Conservation (phyloP, 2,113 vertebrate species). For the Butastur rufipennis region DNA sequence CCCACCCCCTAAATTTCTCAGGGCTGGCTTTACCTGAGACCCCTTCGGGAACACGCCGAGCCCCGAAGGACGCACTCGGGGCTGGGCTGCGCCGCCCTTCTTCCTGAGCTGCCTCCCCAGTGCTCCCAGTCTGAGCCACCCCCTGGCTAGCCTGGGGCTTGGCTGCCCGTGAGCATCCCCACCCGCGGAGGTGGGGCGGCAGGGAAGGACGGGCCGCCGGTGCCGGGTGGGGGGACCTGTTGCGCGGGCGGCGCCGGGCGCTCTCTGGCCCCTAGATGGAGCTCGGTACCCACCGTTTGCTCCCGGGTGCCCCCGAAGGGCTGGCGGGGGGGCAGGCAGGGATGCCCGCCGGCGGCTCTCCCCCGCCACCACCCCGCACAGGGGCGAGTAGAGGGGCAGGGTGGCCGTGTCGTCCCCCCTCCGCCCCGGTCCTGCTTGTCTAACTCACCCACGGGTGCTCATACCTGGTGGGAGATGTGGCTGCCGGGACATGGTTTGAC, state of each 20-base stretch:
- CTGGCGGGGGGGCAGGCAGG: too few relatives aligned
- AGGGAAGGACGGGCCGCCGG: fast-evolving
- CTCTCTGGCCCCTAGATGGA: constrained; percentile 39
- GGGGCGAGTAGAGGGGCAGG: too few relatives aligned
- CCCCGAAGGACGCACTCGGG: background rate
- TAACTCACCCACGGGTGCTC: background rate
- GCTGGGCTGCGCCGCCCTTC: background rate
- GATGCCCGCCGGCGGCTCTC: background rate
- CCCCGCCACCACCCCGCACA: fast-evolving
- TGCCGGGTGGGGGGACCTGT: background rate
- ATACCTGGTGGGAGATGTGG: background rate
- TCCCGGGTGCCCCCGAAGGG: background rate
- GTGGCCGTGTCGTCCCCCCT: too few relatives aligned
- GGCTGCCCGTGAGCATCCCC: background rate
- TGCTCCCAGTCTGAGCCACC: background rate
- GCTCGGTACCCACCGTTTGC: background rate
- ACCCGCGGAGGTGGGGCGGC: fast-evolving
- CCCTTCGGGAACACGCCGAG: background rate
- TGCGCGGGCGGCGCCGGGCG: background rate
- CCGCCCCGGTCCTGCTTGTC: fast-evolving
- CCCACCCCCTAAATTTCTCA: background rate
- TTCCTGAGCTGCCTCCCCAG: background rate
- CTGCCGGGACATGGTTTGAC: fast-evolving
- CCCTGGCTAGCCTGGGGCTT: background rate
- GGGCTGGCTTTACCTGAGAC: fast-evolving